A percentile compares a stretch with the other conserved stretches of the same genome.
Conservation (phyloP, 1,140 invertebrate species). For the Drosophila equinoxialis region DNA sequence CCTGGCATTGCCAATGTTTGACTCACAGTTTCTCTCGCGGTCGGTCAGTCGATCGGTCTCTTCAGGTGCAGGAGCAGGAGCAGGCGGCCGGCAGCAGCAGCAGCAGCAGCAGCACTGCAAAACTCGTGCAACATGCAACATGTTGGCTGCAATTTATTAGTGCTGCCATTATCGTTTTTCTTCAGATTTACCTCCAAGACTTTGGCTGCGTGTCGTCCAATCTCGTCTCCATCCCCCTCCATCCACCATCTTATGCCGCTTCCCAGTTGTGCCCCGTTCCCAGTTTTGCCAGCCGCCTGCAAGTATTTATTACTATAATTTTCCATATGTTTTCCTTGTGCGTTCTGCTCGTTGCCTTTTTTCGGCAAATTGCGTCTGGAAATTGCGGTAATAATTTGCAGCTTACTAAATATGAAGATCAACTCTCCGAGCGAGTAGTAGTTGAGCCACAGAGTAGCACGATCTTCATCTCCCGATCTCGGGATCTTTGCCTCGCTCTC, state of each 20-base stretch:
- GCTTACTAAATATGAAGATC: conserved; percentile 81
- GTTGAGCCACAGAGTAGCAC: neutral
- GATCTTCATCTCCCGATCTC: conserved; percentile 3
- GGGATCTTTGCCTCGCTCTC: neutral
- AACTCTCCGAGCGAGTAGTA: conserved; percentile 35
- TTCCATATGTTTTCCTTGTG: conserved; percentile 80
- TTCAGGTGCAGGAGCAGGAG: conserved; percentile 51
- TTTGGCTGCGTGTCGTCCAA: conserved; percentile 49
- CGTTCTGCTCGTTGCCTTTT: conserved; percentile 66
- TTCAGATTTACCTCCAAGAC: conserved; percentile 71
- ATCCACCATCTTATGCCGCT: neutral
- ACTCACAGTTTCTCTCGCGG: conserved; percentile 46
- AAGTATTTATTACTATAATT: conserved; percentile 82
- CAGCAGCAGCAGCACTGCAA: conserved; percentile 2
- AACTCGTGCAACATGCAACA: conserved; percentile 76
- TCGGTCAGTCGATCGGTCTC: conserved; percentile 3
- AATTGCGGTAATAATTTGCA: conserved; percentile 78
- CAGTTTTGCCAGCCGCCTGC: conserved; percentile 10
- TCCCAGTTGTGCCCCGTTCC: conserved; percentile 4
- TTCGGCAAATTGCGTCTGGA: conserved; percentile 78
- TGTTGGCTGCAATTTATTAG: conserved; percentile 81
- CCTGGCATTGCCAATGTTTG: conserved; percentile 45
- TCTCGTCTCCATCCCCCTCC: neutral
- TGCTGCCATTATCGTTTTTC: conserved; percentile 82
- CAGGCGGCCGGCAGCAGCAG: conserved; percentile 3